phyloP scores from a whole-genome alignment of 1,140 invertebrate species.

The Drosophila subobscura region DNA sequence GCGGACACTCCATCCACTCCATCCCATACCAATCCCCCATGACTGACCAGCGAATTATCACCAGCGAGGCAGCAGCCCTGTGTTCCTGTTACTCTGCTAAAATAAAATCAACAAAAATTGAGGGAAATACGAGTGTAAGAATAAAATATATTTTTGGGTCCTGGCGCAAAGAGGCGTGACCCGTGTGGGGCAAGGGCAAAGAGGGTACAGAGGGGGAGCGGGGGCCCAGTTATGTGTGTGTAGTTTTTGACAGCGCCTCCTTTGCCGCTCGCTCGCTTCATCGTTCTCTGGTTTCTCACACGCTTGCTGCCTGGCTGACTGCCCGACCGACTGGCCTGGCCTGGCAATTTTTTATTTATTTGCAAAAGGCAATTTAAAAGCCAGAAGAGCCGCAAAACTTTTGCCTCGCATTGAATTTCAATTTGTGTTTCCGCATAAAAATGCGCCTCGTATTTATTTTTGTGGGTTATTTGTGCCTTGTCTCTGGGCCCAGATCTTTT shows the following conservation, averaged over 20 bases:
- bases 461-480: conserved; percentile 61
- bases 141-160: conserved; percentile 41
- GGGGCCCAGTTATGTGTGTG: conserved; percentile 39
- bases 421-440: conserved; percentile 81
- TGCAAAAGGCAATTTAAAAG: conserved; percentile 73
- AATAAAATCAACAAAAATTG: conserved; percentile 34
- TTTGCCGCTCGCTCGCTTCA: too few species aligned
- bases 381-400: conserved; percentile 41
- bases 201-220: too few species aligned
- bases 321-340: conserved; percentile 20
- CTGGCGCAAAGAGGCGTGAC: conserved; percentile 52
- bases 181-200: conserved; percentile 6
- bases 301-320: conserved; percentile 26
- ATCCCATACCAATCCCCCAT: background rate
- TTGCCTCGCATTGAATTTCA: conserved; percentile 79
- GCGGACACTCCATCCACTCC: conserved; percentile 30
- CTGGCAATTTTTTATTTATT: conserved; percentile 68
- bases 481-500: conserved; percentile 59
- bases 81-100: conserved; percentile 5
- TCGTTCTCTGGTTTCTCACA: conserved; percentile 30
- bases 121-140: conserved; percentile 17
- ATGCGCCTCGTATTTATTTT: conserved; percentile 69
- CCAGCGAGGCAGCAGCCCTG: conserved; percentile 11
- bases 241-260: conserved; percentile 55
- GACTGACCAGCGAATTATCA: conserved; percentile 63